Percentiles rank a stretch among this genome's conserved stretches.
Conservation (phyloP, 2,888 invertebrate species). For the Nemoura dubitans region DNA sequence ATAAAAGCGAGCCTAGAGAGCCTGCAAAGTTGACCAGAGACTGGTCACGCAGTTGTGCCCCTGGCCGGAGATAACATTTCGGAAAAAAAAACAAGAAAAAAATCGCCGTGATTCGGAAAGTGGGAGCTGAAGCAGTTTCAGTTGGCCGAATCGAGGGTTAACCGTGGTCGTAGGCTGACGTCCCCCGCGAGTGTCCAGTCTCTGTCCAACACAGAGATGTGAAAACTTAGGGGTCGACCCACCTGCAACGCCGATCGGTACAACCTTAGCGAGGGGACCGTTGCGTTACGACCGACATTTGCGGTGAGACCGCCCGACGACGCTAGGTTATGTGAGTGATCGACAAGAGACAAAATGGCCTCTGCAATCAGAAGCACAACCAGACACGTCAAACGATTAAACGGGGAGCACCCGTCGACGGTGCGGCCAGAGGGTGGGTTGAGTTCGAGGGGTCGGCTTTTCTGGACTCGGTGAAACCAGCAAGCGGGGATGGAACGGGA, state of each 20-base stretch:
- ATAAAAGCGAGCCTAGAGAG: constrained; percentile 5
- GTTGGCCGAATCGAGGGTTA: neutral
- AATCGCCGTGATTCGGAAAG: neutral
- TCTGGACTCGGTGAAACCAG: too few species aligned
- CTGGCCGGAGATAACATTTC: neutral
- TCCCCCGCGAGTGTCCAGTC: neutral
- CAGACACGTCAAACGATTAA: constrained; percentile 27
- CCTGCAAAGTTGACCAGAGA: neutral
- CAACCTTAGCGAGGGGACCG: neutral
- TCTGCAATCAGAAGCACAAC: constrained; percentile 33
- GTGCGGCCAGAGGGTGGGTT: too few species aligned
- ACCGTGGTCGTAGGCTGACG: neutral
- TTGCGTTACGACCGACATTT: neutral
- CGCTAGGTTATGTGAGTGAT: constrained; percentile 12
- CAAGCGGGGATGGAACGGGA: too few species aligned
- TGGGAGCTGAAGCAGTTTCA: neutral
- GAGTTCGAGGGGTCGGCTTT: too few species aligned
- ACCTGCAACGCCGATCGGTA: neutral
- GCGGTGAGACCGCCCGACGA: neutral
- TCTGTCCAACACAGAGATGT: neutral
- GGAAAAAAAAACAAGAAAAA: neutral
- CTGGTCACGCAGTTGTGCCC: neutral
- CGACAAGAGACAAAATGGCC: constrained; percentile 18
- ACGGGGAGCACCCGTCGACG: neutral
- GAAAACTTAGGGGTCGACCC: constrained; percentile 1